Evolutionary conservation across 2,888 invertebrate genomes (phyloP), one percentile per base, ranked within the genome.

Genomic region (Subacronicta megacephala): DNA sequence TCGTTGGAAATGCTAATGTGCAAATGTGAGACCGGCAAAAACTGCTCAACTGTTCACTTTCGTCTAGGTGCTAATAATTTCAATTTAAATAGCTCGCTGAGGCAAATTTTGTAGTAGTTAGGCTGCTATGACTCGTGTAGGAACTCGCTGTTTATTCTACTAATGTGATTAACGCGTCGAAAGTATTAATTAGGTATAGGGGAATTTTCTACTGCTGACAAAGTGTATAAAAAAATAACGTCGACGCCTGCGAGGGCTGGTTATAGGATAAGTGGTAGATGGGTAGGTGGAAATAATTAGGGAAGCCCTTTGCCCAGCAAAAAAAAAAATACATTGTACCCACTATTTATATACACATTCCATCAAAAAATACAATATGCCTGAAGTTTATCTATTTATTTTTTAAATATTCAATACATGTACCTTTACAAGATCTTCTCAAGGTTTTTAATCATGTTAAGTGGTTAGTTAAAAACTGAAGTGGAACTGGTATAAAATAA

Each of bases 11-110:
- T 85, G 85, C 83, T 86, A 89, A 88, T 90, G 81, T 81, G 83
- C 75, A 75, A 88, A 88, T 85, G 82, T 83, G 81, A 81, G 76
- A 72, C 77, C 66, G 75, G 79, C 81, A 87, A 89, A 89, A 89
- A 86, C 80, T 84, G 78, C 77, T 79, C 76, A 69, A 68, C 77
- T 80, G 81, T 77, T 80, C 81, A 79, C 79, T 80, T 78, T 75
- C 75, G 62, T 56, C 72, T 83, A 82, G 82, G 82, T 85, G 82
- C 81, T 86, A 84, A 87, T 87, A 84, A 85, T 85, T 85, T 85
- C 78, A 83, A 83, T 83, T 86, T 80, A 79, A 74, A 72, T 56
- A 69, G 56, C 64, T 63, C 61, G 50, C 50, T 56, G 55, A 59
- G 55, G 51, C 38, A 62, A 73, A 75, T 71, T 68, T 61, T 60